These are phyloP conservation scores for Crotophaga sulcirostris DNA, from an alignment of 2,113 vertebrate genomes.

Conservation along the genomic window DNA sequence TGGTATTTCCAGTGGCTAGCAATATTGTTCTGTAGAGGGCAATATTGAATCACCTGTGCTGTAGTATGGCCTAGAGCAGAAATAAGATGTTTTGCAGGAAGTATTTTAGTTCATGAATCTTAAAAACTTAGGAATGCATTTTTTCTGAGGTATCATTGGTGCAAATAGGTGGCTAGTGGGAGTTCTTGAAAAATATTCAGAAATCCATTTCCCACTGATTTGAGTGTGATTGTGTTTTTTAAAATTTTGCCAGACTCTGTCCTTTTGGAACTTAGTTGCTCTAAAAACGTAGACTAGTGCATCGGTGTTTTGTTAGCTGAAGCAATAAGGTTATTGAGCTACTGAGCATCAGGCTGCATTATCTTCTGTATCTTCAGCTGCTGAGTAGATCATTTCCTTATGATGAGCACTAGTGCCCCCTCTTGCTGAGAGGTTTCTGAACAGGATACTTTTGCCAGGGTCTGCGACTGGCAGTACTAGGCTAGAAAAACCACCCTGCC, in stretches of 20 bases:
- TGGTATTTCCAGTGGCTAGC: not conserved
- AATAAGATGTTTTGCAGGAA: not conserved
- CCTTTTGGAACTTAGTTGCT: not conserved
- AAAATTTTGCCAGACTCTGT: not conserved
- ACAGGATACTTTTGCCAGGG: not conserved
- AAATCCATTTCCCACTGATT: not conserved
- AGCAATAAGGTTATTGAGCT: not conserved
- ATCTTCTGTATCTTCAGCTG: not conserved
- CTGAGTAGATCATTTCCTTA: not conserved
- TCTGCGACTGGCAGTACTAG: not conserved
- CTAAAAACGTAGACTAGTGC: not conserved
- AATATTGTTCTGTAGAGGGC: not conserved
- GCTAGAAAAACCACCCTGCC: not conserved
- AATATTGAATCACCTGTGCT: not conserved
- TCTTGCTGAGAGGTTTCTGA: constrained; percentile 9
- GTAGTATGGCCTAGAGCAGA: not conserved
- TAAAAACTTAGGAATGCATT: not conserved
- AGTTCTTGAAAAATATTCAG: not conserved
- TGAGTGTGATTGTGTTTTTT: not conserved
- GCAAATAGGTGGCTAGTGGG: not conserved
- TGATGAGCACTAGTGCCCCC: constrained; percentile 11
- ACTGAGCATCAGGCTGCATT: not conserved
- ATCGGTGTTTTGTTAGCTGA: not conserved
- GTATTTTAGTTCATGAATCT: not conserved
- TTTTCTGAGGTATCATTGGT: not conserved